Percentiles rank a stretch among this genome's conserved stretches.
phyloP scores from a whole-genome alignment of 2,797 vertebrate genomes.

The Chiloscyllium punctatum region DNA sequence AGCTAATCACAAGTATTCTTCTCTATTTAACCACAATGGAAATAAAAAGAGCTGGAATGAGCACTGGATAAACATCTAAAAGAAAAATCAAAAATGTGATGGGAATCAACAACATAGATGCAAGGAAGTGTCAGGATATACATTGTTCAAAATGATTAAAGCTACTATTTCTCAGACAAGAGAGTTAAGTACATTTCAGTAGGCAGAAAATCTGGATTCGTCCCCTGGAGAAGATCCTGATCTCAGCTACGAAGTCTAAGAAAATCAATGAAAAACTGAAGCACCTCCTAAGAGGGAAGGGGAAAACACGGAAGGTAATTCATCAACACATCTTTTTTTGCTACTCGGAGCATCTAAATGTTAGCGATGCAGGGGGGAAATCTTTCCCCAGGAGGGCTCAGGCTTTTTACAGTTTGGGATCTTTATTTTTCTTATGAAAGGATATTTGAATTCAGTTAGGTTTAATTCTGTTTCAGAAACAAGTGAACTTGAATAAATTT shows the following conservation, averaged over 20 bases:
- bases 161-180: neutral
- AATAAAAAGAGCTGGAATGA: neutral
- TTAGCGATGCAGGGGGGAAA: neutral
- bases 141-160: neutral
- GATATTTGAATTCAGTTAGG: neutral
- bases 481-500: neutral
- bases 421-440: neutral
- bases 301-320: neutral
- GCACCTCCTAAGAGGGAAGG: neutral
- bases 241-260: neutral
- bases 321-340: neutral
- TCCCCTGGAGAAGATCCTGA: neutral
- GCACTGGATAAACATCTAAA: neutral
- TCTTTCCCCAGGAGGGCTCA: neutral
- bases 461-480: neutral
- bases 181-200: neutral
- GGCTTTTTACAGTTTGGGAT: no score
- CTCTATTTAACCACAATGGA: neutral
- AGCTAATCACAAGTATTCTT: neutral
- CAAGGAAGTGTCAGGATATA: neutral
- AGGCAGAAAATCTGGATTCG: neutral
- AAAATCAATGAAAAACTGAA: slow-evolving; percentile 17
- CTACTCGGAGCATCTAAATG: neutral
- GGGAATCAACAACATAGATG: neutral
- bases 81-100: neutral